Percentiles rank a stretch among this genome's conserved stretches.
Evolutionary conservation across 2,797 vertebrate species (phyloP).

Genomic region (Sciurus vulgaris): DNA sequence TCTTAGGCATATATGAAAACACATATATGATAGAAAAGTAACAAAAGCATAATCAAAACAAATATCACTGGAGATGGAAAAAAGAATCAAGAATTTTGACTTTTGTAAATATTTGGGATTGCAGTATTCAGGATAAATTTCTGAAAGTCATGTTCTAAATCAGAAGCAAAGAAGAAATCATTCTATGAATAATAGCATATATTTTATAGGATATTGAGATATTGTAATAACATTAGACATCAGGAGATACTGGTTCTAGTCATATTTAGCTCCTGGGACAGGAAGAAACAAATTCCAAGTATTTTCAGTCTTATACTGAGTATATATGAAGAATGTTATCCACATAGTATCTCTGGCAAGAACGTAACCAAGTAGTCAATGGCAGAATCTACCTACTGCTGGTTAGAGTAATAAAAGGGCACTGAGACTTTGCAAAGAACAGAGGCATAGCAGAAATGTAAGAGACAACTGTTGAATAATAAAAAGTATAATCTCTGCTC

Average conservation of each 20-base stretch:
- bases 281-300: too few species aligned
- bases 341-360: accelerated
- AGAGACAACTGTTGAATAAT: background rate
- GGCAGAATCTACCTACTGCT: too few species aligned
- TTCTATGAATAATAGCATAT: too few species aligned
- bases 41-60: background rate
- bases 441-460: background rate
- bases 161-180: background rate
- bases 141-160: background rate
- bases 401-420: accelerated
- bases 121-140: background rate
- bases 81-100: background rate
- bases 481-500: background rate
- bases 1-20: background rate
- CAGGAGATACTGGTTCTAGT: background rate
- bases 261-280: background rate
- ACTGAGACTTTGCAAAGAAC: background rate
- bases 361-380: background rate
- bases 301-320: background rate
- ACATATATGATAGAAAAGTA: background rate
- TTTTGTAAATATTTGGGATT: background rate
- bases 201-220: background rate
- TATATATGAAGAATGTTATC: background rate
- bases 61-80: background rate
- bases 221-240: background rate